Evolutionary conservation across 2,797 vertebrate species (phyloP), one percentile per base, ranked within the genome.

Genomic region (Acipenser oxyrinchus): DNA sequence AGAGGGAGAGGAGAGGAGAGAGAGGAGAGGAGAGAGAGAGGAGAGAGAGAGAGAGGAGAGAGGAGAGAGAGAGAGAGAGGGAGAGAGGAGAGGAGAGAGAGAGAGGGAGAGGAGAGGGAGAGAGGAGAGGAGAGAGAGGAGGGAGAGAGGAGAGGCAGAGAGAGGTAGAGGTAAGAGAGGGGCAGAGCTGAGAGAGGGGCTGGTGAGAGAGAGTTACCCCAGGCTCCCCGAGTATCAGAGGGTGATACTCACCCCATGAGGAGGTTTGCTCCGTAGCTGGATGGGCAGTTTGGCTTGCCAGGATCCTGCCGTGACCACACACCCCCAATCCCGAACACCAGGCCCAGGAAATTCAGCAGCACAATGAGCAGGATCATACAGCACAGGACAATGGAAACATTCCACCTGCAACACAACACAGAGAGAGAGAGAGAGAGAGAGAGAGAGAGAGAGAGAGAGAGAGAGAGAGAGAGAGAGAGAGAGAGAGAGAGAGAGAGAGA

Each of bases 171-270:
- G n/a, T n/a, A n/a, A n/a, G n/a, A n/a, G n/a, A n/a, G 23, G 23
- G 23, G 23, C 23, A 37, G 23, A 2, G 23, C 4, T 37, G 23
- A 37, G 0, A 37, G 23, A 2, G 23, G 23, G 23, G 23, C 23
- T 37, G 23, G 23, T 37, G 23, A 37, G 23, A 3, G 23, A n/a
- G n/a, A n/a, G n/a, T 18, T 18, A 18, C 15, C 15, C 15, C 15
- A 18, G 23, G 23, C 23, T 37, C 2, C 23, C 23, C 23, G 48
- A 7, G 8, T 23, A 49, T 12, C 49, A 15, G 48, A n/a, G 52
- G 12, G 50, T 18, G 4, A 37, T 37, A 37, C 91, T 88, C 85
- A 93, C 90, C 73, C 48, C 80, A 89, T 72, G 62, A 93, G 89
- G 6, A 89, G 67, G n/a, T 79, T 72, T 67, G 85, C 83, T 0